Evolutionary conservation across 2,888 invertebrate genomes (phyloP), one percentile per base, ranked within the genome.

Genomic region (Macrosoma leucophasiata): DNA sequence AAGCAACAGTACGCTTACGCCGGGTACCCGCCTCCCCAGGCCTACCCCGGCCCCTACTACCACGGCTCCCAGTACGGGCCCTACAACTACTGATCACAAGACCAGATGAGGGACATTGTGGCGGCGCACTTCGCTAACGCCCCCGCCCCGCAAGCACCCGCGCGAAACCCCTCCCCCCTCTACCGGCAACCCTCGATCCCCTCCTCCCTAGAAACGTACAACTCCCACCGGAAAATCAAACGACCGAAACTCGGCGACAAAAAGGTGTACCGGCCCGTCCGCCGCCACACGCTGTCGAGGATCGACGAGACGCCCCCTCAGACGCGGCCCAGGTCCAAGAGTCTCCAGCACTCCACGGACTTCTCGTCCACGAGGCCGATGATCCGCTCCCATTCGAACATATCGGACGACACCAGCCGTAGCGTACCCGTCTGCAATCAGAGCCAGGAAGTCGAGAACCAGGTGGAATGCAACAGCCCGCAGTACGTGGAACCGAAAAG

Each of bases 1-100:
- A 96, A 96, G 79, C 95, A 96, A 72, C 95, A 94, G 54, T 94
- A 95, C 66, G 94, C 95, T 9, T 96, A 95, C 71, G 93, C 95
- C 32, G 93, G 94, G 38, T 95, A 95, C 73, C 93, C 94, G 35
- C 91, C 92, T 0, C 90, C 90, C 32, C 90, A 89, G 43, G 91
- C 94, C 32, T 95, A 95, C 81, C 92, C 95, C 37, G 93, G 92
- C 21, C 94, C 94, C 17, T 93, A 93, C 63, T 96, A 96, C 78
- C 95, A 94, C 74, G 95, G 95, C 59, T 94, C 95, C 30, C 95
- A 95, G 67, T 96, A 96, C 72, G 95, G 94, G 32, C 95, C 95
- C 29, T 96, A 96, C 87, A 95, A 95, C 84, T 96, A 96, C 85
- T 96, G 89, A 90, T 65, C 77, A 62, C 42, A 64, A 69, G 78